Percentiles rank a stretch among this genome's conserved stretches.
phyloP scores from a whole-genome alignment of 2,797 vertebrate species.

The Pipistrellus pipistrellus region DNA sequence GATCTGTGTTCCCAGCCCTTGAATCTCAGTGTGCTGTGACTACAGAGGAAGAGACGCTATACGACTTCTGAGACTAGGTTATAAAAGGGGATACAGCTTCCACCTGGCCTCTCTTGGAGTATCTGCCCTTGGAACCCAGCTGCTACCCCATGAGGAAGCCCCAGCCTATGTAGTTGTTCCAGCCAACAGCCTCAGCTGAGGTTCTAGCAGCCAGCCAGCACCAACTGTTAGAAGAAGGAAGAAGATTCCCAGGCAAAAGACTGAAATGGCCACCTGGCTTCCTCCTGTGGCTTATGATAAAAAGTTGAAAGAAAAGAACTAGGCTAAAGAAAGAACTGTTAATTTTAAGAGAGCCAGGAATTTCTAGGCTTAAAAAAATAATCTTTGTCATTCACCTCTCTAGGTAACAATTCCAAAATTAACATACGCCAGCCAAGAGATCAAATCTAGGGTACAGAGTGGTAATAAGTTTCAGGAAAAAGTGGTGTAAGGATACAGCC shows the following conservation, averaged over 20 bases:
- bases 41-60: not conserved
- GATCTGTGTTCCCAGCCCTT: not conserved
- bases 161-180: no score
- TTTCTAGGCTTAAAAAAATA: not conserved
- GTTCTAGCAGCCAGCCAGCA: not conserved
- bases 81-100: not conserved
- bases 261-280: not conserved
- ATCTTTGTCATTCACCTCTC: not conserved
- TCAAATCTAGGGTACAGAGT: not conserved
- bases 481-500: not conserved
- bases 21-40: not conserved
- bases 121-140: not conserved
- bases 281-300: not conserved
- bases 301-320: not conserved
- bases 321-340: not conserved
- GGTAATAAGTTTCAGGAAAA: not conserved
- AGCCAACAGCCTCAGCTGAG: not conserved
- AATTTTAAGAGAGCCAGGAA: not conserved
- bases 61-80: not conserved
- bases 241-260: not conserved
- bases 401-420: not conserved
- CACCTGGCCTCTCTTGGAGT: not conserved
- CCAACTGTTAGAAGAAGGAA: not conserved
- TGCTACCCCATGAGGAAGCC: not conserved
- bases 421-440: not conserved